phyloP scores from a whole-genome alignment of 2,113 vertebrate species.

The Falco punctatus region DNA sequence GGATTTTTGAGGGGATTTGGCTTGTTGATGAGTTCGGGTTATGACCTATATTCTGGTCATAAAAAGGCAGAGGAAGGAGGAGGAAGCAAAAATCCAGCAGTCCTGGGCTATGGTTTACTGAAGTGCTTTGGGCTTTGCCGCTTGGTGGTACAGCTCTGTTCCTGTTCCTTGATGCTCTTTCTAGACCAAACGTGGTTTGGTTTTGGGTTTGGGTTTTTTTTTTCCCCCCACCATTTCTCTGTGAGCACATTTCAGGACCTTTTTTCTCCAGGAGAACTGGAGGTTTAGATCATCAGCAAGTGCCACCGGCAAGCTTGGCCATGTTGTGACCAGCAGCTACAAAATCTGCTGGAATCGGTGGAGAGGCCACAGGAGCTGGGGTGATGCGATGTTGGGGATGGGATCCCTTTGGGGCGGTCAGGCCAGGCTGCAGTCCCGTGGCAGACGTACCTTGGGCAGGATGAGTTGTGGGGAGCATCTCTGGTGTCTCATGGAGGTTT shows the following conservation, averaged over 20 bases:
- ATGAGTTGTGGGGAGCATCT: neutral
- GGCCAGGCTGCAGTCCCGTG: neutral
- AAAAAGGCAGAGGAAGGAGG: neutral
- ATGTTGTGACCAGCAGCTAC: neutral
- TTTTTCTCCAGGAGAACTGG: neutral
- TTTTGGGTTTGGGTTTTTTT: no score
- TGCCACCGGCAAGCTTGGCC: neutral
- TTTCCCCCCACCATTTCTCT: neutral
- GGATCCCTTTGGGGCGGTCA: neutral
- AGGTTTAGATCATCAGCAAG: neutral
- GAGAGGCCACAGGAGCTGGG: neutral
- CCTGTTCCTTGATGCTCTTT: neutral
- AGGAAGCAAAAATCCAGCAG: neutral
- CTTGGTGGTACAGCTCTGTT: neutral
- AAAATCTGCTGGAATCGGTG: neutral
- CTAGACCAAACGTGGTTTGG: neutral
- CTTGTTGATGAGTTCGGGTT: neutral
- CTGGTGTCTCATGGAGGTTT: neutral
- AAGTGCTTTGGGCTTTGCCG: neutral
- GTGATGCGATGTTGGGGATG: neutral
- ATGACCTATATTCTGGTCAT: neutral
- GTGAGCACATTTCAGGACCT: neutral
- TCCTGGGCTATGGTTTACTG: neutral
- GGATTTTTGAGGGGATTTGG: neutral
- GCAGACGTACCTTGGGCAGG: neutral